Conservation (phyloP, 1,140 invertebrate species). For the Euborellia annulipes region DNA sequence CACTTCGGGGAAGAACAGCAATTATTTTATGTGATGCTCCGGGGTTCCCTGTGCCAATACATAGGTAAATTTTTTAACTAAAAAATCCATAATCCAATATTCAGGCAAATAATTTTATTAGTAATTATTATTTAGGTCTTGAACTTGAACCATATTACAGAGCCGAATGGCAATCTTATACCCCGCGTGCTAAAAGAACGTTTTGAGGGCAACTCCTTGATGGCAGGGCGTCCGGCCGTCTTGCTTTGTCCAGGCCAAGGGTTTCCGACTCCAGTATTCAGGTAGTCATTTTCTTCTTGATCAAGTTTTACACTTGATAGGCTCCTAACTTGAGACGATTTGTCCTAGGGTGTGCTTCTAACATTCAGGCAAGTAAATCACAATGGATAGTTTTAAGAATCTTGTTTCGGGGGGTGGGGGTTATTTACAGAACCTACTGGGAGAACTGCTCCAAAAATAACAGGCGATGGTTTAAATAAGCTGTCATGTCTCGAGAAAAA, state of each 20-base stretch:
- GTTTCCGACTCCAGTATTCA: constrained; percentile 27
- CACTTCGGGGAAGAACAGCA: constrained; percentile 5
- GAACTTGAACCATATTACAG: constrained; percentile 2
- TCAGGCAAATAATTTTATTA: not conserved
- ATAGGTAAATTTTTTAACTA: constrained; percentile 15
- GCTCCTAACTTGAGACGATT: not conserved
- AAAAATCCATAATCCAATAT: not conserved
- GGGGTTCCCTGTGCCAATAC: constrained; percentile 19
- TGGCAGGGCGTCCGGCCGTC: constrained; percentile 27
- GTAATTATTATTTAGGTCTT: not conserved
- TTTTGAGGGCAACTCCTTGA: constrained; percentile 12
- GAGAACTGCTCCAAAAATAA: constrained; percentile 40
- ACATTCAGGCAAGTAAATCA: not conserved
- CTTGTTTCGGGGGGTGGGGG: not conserved
- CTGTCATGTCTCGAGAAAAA: constrained; percentile 21
- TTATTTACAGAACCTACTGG: constrained; percentile 40
- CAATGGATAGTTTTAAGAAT: not conserved
- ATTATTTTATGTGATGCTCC: constrained; percentile 19
- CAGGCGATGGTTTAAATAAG: constrained; percentile 38
- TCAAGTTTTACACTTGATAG: too few relatives aligned
- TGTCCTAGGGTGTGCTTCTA: too few relatives aligned
- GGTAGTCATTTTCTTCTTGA: constrained; percentile 1
- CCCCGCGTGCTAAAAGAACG: constrained; percentile 13
- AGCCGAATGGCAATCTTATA: constrained; percentile 13
- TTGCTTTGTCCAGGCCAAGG: constrained; percentile 42